Conservation (phyloP, 2,797 vertebrate genomes). For the Myripristis murdjan region DNA sequence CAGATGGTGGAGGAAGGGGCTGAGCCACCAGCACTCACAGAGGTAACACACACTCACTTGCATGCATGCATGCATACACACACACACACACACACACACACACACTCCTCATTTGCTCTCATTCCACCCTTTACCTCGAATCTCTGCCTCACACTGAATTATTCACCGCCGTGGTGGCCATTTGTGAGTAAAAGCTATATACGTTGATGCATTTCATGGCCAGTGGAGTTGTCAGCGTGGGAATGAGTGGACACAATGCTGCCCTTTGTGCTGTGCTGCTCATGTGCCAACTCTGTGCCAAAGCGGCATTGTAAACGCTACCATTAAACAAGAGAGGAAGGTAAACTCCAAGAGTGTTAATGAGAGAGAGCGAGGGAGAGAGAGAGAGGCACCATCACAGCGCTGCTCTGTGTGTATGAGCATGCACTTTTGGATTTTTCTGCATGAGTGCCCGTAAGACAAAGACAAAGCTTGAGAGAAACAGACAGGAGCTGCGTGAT, state of each 20-base stretch:
- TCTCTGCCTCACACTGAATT: neutral
- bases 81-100: slow-evolving; percentile 22
- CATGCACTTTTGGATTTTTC: neutral
- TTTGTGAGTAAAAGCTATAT: slow-evolving; percentile 14
- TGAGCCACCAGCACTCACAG: slow-evolving; percentile 85
- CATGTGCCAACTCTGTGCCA: slow-evolving; percentile 61
- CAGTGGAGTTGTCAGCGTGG: slow-evolving; percentile 48
- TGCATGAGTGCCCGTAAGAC: neutral
- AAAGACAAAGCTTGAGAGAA: neutral
- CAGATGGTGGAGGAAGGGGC: slow-evolving; percentile 87
- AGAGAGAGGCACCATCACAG: neutral
- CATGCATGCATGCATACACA: slow-evolving; percentile 4
- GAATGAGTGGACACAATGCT: slow-evolving; percentile 55
- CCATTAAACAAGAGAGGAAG: slow-evolving; percentile 38
- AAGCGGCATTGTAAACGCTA: slow-evolving; percentile 43
- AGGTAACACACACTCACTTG: slow-evolving; percentile 75
- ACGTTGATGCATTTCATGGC: slow-evolving; percentile 17
- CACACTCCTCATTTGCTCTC: slow-evolving; percentile 1
- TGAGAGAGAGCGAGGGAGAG: slow-evolving; percentile 22
- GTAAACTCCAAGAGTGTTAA: slow-evolving; percentile 35
- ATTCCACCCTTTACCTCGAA: neutral
- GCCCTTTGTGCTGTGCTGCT: slow-evolving; percentile 51
- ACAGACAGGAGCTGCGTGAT: neutral
- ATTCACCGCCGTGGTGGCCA: slow-evolving; percentile 4
- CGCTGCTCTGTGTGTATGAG: neutral